Base-by-base conservation (phyloP, 2,888 invertebrate genomes). In the Trachelus stipa region DNA sequence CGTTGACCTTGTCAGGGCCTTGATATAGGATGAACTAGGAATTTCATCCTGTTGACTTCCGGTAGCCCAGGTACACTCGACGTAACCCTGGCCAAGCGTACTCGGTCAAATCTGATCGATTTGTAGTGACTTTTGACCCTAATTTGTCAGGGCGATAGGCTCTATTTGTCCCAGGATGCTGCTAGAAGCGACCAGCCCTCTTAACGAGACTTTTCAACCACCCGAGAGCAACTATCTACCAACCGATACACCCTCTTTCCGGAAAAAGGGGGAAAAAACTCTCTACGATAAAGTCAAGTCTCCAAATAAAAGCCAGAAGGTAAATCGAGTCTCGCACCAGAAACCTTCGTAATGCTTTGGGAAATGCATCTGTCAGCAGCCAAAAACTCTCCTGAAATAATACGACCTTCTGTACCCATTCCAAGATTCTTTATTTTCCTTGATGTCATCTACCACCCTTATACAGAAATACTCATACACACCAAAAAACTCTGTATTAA, bases 281-380 rank as follows among this genome's bases (percentile, higher is more conserved):
- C 15, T 30, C 69, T 1, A 30, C 69, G 69, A 69, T 31, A 69
- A 15, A 30, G 69, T 33, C 31, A 69, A 69, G 69, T 15, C 68
- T 73, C 69, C 82, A 82, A 85, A 87, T 86, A 87, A 85, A 87
- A 87, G 30, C 30, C 33, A 4, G 30, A 69, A 12, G 30, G 33
- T 69, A 69, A 69, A 30, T 30, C 4, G 31, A 69, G 69, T 30
- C 74, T 34, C 74, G 73, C 76, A 34, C 84, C 83, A 83, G 84
- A 82, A 84, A 83, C 80, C 82, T 83, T 83, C 84, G 83, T 82
- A 84, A 85, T 84, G 84, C 85, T 88, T 86, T 85, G 85, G 85
- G 85, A 87, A 87, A 88, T 88, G 87, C 86, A 86, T 88, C 88
- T 74, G 75, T 75, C 88, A 88, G 84, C 86, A 85, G 87, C 83